phyloP scores from a whole-genome alignment of 2,113 vertebrate species.

The Suncus etruscus region DNA sequence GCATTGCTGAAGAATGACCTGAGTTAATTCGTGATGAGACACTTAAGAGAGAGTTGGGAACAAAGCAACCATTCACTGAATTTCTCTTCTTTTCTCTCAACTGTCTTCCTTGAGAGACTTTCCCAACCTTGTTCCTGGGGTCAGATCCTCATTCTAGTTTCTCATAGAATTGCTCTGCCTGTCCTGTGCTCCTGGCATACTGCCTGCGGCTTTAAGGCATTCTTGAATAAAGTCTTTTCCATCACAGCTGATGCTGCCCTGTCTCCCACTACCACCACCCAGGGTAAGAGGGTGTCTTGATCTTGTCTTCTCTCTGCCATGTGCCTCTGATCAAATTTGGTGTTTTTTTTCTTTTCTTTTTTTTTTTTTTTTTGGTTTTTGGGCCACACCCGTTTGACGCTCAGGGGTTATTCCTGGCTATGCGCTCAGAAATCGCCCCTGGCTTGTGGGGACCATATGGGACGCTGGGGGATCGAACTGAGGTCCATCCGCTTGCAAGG shows the following conservation, averaged over 20 bases:
- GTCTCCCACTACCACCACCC: not conserved
- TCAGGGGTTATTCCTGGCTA: too few species aligned
- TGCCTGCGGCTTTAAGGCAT: not conserved
- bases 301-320: not conserved
- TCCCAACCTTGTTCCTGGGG: accelerated
- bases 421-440: too few species aligned
- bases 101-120: not conserved
- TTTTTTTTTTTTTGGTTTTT: too few species aligned
- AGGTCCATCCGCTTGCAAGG: too few species aligned
- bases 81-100: not conserved
- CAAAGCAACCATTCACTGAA: not conserved
- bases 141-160: not conserved
- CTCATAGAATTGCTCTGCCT: not conserved
- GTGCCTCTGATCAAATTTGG: not conserved
- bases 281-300: not conserved
- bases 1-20: not conserved
- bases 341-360: too few species aligned
- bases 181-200: too few species aligned
- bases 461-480: too few species aligned
- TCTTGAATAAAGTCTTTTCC: not conserved
- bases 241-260: not conserved
- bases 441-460: too few species aligned
- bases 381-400: too few species aligned
- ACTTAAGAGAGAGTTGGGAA: not conserved
- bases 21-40: not conserved